Evolutionary conservation across 2,888 invertebrate genomes (phyloP), one percentile per base, ranked within the genome.

Genomic region (Orchestes rusci): DNA sequence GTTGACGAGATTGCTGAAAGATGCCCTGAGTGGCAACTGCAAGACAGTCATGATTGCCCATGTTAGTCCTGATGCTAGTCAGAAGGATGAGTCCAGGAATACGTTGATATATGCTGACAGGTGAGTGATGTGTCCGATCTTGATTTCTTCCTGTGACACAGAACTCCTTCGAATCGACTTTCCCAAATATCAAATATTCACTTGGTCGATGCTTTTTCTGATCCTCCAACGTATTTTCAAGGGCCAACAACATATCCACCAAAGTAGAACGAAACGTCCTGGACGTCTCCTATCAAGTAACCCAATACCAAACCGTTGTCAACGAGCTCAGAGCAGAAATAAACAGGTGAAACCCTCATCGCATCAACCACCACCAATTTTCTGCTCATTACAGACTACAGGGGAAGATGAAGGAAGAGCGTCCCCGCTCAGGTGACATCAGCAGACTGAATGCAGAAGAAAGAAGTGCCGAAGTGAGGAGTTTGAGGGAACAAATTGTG

Each of bases 31-130:
- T 55, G 69, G 95, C 4, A 91, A 93, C 62, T 94, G 94, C 62
- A 82, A 88, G 58, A 96, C 96, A 0, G 92, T 94, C 10, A 96
- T 96, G 95, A 89, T 96, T 45, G 95, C 95, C 2, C 94, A 96
- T 69, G 86, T 95, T 29, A 87, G 91, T 2, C 90, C 95, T 0
- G 84, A 87, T 23, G 76, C 77, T 12, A 69, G 73, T 4, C 84
- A 89, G 59, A 82, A 88, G 19, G 95, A 96, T 62, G 95, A 96
- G 67, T 59, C 90, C 2, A 79, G 92, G 56, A 96, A 94, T 61
- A 96, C 96, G 0, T 71, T 96, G 18, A 83, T 90, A 34, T 96
- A 96, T 68, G 95, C 95, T 1, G 90, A 93, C 64, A 75, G 94
- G 50, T 46, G 35, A 43, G 41, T 17, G n/a, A 37, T 7, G 23